These are phyloP conservation scores for Eristalis intricaria DNA, from an alignment of 2,888 invertebrate genomes.

Conservation along the genomic window DNA sequence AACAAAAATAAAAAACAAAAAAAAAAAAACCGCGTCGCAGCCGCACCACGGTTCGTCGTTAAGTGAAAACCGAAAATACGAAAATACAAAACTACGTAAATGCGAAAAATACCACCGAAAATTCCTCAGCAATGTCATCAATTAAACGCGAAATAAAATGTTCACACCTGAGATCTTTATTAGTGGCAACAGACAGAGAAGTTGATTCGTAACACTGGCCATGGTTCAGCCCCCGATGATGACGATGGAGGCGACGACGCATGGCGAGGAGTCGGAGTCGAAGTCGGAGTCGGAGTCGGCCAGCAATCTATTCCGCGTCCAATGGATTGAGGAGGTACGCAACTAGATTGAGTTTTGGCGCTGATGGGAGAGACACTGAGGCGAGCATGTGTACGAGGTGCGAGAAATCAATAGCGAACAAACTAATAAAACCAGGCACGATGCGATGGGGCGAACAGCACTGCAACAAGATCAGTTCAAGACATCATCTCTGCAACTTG, in stretches of 20 bases:
- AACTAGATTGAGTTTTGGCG: slow-evolving; percentile 62
- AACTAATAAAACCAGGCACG: slow-evolving; percentile 54
- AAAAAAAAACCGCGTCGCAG: neutral
- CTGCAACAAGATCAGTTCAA: slow-evolving; percentile 31
- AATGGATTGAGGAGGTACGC: slow-evolving; percentile 64
- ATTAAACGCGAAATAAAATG: slow-evolving; percentile 78
- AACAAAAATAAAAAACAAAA: slow-evolving; percentile 15
- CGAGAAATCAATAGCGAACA: slow-evolving; percentile 64
- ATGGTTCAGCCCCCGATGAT: slow-evolving; percentile 56
- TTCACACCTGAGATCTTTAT: slow-evolving; percentile 81
- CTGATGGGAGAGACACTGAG: slow-evolving; percentile 35
- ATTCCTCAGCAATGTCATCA: slow-evolving; percentile 81
- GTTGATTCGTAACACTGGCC: slow-evolving; percentile 51
- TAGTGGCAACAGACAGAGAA: slow-evolving; percentile 74
- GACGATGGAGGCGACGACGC: neutral
- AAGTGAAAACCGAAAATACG: slow-evolving; percentile 59
- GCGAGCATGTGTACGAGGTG: slow-evolving; percentile 44
- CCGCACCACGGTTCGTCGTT: slow-evolving; percentile 52
- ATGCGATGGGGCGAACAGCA: slow-evolving; percentile 29
- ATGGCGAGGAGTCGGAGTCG: slow-evolving; percentile 5
- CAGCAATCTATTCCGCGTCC: slow-evolving; percentile 45
- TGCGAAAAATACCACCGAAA: slow-evolving; percentile 77
- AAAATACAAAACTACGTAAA: slow-evolving; percentile 73
- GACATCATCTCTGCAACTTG: slow-evolving; percentile 34
- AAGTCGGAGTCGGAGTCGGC: neutral